phyloP scores from a whole-genome alignment of 2,888 invertebrate genomes.

The Stegana nigrithorax region DNA sequence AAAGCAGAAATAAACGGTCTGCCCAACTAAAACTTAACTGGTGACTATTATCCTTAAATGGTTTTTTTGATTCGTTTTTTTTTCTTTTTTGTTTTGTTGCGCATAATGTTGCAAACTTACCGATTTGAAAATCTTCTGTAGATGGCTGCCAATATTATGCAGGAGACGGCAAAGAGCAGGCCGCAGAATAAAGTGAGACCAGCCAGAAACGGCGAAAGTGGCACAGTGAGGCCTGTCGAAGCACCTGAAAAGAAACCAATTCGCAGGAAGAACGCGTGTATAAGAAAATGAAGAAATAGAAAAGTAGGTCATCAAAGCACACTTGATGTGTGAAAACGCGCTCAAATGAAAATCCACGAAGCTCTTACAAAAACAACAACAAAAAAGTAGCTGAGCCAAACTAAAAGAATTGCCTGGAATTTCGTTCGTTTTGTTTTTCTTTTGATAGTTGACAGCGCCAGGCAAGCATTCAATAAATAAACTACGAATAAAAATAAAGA shows the following conservation, averaged over 20 bases:
- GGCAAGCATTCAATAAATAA: not conserved
- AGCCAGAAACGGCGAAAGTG: conserved; percentile 81
- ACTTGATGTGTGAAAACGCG: conserved; percentile 2
- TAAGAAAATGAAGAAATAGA: not conserved
- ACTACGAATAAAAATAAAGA: not conserved
- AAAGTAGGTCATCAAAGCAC: conserved; percentile 9
- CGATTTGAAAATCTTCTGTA: conserved; percentile 74
- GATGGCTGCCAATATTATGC: conserved; percentile 80
- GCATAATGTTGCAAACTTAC: conserved; percentile 57
- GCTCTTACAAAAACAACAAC: not conserved
- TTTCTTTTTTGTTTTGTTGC: not conserved
- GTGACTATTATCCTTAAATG: not conserved
- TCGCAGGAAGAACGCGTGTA: not conserved
- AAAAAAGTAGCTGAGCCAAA: too few relatives aligned
- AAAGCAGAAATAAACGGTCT: too few relatives aligned
- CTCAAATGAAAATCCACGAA: too few relatives aligned
- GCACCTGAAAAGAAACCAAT: conserved; percentile 70
- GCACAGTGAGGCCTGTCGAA: conserved; percentile 73
- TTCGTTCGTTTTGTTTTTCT: conserved; percentile 9
- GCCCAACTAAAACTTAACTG: not conserved
- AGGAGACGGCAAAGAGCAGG: conserved; percentile 80
- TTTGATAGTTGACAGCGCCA: not conserved
- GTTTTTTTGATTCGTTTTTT: not conserved
- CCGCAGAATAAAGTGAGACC: conserved; percentile 83
- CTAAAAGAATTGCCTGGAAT: conserved; percentile 5